Evolutionary conservation across 2,888 invertebrate genomes (phyloP), one percentile per base, ranked within the genome.

Genomic region (Elaeidobius kamerunicus): DNA sequence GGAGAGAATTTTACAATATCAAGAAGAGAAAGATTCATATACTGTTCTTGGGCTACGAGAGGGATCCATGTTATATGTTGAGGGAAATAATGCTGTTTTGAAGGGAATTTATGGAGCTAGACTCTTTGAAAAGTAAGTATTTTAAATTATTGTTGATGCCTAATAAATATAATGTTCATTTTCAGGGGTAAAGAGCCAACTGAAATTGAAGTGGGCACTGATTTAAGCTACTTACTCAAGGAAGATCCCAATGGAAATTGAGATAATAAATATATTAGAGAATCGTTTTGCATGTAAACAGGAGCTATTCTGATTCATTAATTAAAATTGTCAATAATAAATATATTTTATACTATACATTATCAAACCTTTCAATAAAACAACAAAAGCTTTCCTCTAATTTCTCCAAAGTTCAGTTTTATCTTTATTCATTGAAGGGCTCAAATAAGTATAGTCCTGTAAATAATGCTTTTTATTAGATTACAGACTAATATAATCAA

Each of bases 41-140:
- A 75, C 79, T 47, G 88, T 89, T 9, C 68, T 90, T 44, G 89
- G 85, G 0, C 72, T 90, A 41, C 77, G 83, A 60, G 89, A 90
- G 74, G 89, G 89, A 1, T 78, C 80, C 38, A 79, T 82, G 44
- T 68, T 89, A 34, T 70, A 76, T 57, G 78, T 89, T 18, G 73
- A 81, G 63, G 82, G 81, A 11, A 68, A 81, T 58, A 72, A 70
- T 38, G 78, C 83, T 14, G 73, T 69, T 14, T 69, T 89, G n/a
- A 76, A 79, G 66, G 88, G 88, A 19, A 69, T 80, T 16, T 71
- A 76, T 59, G 76, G 77, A 58, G 85, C 84, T 9, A 81, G 82
- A 60, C 68, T 89, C 20, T 89, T 88, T 69, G 66, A 70, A 53
- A 75, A 75, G 85, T 85, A 75, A 78, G 79, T 75, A 59, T 52